Conservation (phyloP, 2,888 invertebrate genomes). For the Polymixis flavicincta region DNA sequence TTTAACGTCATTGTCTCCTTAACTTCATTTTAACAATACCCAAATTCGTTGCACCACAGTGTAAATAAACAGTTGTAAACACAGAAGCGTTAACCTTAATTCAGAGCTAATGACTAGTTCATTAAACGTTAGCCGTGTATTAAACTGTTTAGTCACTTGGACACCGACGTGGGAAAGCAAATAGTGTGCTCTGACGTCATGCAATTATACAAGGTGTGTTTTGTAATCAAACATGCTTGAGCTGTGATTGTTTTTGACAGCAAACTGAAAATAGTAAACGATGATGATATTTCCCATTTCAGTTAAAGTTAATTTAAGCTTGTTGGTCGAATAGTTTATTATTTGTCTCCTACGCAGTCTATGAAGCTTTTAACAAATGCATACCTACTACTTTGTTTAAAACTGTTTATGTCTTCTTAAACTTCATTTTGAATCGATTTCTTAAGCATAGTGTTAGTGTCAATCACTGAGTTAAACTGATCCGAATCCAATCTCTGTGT, state of each 20-base stretch:
- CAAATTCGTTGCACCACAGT: conserved; percentile 39
- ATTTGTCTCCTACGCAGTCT: not conserved
- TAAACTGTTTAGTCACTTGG: conserved; percentile 68
- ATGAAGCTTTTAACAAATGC: not conserved
- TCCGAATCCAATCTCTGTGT: conserved; percentile 26
- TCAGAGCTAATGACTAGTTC: conserved; percentile 75
- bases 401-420: not conserved
- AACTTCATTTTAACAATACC: conserved; percentile 42
- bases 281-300: not conserved
- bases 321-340: not conserved
- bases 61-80: conserved; percentile 59
- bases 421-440: not conserved
- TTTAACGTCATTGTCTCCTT: conserved; percentile 45
- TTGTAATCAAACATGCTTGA: conserved; percentile 32
- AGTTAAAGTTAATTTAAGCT: not conserved
- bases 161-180: conserved; percentile 74
- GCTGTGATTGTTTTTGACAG: conserved; percentile 23
- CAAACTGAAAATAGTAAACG: conserved; percentile 5
- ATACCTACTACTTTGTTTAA: no score
- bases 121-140: conserved; percentile 77
- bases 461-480: conserved; percentile 19
- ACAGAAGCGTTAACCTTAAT: conserved; percentile 53
- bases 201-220: conserved; percentile 40
- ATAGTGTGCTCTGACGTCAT: conserved; percentile 62
- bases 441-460: not conserved